These are phyloP conservation scores for Labia minor DNA, from an alignment of 2,888 invertebrate genomes.

Conservation along the genomic window DNA sequence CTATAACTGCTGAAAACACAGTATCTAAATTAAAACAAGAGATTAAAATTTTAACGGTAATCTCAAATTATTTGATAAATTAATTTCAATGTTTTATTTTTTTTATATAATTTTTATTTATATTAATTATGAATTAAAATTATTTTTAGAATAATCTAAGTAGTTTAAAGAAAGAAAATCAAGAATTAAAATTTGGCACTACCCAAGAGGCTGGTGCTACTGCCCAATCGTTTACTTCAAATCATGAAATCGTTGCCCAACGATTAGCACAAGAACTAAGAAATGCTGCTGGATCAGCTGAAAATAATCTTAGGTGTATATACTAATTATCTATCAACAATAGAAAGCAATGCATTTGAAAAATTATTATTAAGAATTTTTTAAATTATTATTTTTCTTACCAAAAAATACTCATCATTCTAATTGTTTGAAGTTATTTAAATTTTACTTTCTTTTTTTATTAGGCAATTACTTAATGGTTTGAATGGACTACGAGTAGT, in stretches of 20 bases:
- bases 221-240: conserved; percentile 23
- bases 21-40: conserved; percentile 56
- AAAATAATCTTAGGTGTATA: conserved; percentile 49
- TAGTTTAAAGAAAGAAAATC: conserved; percentile 43
- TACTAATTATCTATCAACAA: too few relatives aligned
- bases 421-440: background rate
- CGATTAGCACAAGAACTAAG: conserved; percentile 49
- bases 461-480: conserved; percentile 54
- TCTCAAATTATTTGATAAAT: background rate
- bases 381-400: background rate
- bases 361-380: background rate
- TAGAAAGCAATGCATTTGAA: too few relatives aligned
- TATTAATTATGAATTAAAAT: background rate
- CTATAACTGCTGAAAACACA: conserved; percentile 49
- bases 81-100: conserved; percentile 3
- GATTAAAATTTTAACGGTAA: conserved; percentile 56
- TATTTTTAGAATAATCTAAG: conserved; percentile 41
- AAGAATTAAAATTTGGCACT: conserved; percentile 38
- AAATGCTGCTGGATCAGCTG: conserved; percentile 52
- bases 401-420: too few relatives aligned
- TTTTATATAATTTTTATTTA: conserved; percentile 19
- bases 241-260: conserved; percentile 24
- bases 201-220: conserved; percentile 36
- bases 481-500: conserved; percentile 55
- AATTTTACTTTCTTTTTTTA: conserved; percentile 26